Base-by-base conservation (phyloP, 2,113 vertebrate species). In the Climacteris rufus region DNA sequence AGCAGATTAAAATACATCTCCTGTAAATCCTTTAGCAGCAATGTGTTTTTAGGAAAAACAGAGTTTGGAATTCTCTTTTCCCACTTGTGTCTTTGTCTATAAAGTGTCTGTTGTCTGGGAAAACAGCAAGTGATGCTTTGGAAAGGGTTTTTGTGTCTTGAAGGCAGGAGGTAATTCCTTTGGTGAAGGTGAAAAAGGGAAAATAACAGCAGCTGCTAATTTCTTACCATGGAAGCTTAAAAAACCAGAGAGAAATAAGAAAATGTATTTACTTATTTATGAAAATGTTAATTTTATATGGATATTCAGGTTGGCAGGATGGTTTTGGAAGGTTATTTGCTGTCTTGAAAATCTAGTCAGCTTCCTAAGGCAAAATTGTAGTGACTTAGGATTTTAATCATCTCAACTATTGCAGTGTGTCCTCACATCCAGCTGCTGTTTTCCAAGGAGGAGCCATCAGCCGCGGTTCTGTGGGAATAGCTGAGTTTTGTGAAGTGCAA, bases 391-490 rank as follows among this genome's bases (percentile, higher is more conserved):
- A 17, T 68, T 78, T 42, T 27, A 24, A 24, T 60, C 18, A 2
- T 25, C 37, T 21, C 28, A 31, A 2, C 9, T 3, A 18, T 33
- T 3, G 9, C 52, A 27, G 1, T 10, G 4, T 3, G 4, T 33
- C 33, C 79, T 50, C 22, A 42, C 25, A 54, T 5, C 1, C 28
- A 23, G 30, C 31, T 27, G 0, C 4, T 61, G 49, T 7, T 31
- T 54, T 6, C 22, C 31, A 2, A 44, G 39, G 53, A 60, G 44
- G 49, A 86, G 9, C n/a, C 19, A 4, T 7, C 4, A 0, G 16
- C 59, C 37, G 44, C 11, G 31, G 13, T 28, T 72, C 33, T 0
- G 0, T 13, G 64, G 31, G 50, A 25, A 10, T 64, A 8, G 45
- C 33, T 22, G 33, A 5, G 52, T 31, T 71, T 6, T 68, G 2